phyloP scores from a whole-genome alignment of 1,140 invertebrate species.

The Eubasilissa regina region DNA sequence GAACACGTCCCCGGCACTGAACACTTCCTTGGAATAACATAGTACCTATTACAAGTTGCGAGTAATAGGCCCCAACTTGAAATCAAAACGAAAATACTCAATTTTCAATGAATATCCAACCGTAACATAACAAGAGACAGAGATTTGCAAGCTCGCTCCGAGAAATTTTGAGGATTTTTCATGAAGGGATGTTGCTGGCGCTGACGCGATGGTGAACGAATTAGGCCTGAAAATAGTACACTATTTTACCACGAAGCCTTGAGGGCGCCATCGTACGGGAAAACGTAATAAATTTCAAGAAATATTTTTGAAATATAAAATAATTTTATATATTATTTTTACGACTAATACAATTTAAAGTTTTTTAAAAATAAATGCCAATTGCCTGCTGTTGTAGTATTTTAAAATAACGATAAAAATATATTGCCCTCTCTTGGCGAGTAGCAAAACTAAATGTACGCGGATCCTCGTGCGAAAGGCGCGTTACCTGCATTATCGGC shows the following conservation, averaged over 20 bases:
- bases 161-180: neutral
- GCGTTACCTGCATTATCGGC: slow-evolving; percentile 25
- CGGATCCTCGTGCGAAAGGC: neutral
- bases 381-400: neutral
- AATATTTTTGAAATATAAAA: neutral
- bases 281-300: neutral
- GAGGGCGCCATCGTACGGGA: slow-evolving; percentile 17
- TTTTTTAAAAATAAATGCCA: neutral
- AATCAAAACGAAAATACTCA: neutral
- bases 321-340: neutral
- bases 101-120: neutral
- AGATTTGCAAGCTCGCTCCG: neutral
- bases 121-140: slow-evolving; percentile 2
- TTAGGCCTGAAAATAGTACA: neutral
- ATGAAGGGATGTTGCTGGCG: neutral
- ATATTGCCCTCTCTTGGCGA: slow-evolving; percentile 17
- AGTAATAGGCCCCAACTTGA: neutral
- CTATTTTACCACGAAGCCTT: neutral
- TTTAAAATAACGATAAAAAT: neutral
- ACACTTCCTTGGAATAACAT: slow-evolving; percentile 56
- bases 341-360: neutral
- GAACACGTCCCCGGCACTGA: slow-evolving; percentile 46
- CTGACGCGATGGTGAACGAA: neutral
- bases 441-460: slow-evolving; percentile 17
- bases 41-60: slow-evolving; percentile 48